Evolutionary conservation across 2,113 vertebrate species (phyloP).

Genomic region (Dicerorhinus sumatrensis): DNA sequence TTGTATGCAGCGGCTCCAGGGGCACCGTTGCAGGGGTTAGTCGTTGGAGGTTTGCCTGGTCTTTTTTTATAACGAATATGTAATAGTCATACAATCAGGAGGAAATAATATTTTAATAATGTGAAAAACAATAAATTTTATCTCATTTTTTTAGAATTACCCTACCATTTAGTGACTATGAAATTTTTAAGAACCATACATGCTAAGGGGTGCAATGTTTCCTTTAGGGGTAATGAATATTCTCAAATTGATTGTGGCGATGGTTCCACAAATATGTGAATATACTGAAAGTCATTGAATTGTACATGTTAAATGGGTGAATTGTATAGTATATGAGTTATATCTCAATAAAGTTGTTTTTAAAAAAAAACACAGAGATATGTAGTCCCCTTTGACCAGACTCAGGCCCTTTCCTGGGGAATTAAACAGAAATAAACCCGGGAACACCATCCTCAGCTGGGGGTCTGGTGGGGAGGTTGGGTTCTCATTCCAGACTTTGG

Average conservation of each 20-base stretch:
- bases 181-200: background rate
- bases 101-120: background rate
- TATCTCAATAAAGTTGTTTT: background rate
- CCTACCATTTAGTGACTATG: background rate
- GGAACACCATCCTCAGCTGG: background rate
- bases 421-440: background rate
- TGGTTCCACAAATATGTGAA: background rate
- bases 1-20: background rate
- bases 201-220: background rate
- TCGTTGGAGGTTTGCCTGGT: background rate
- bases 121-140: background rate
- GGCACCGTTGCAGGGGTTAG: background rate
- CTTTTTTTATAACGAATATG: background rate
- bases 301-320: background rate
- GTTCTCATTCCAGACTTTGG: background rate
- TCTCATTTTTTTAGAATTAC: background rate
- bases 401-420: background rate
- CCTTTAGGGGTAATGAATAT: background rate
- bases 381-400: background rate
- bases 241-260: background rate
- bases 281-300: background rate
- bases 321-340: background rate
- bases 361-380: no score
- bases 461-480: no score
- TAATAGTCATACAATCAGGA: background rate